Evolutionary conservation across 2,113 vertebrate species (phyloP).

Genomic region (Polypterus senegalus): DNA sequence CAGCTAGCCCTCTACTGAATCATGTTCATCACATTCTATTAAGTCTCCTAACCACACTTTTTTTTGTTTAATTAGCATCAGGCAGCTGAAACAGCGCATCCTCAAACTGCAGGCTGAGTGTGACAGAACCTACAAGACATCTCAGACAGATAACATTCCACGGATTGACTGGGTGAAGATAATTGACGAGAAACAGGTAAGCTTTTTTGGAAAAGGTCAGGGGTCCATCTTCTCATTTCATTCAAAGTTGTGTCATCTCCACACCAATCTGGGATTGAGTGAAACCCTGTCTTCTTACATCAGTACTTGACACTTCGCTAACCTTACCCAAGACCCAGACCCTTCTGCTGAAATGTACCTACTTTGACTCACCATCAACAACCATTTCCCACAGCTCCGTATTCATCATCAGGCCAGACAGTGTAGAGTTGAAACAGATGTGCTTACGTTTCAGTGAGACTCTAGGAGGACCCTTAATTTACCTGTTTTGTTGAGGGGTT

Average conservation of each 20-base stretch:
- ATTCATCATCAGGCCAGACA: too few relatives aligned
- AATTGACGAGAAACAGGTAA: conserved; percentile 87
- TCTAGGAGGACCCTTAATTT: too few relatives aligned
- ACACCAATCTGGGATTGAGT: background rate
- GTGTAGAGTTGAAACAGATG: too few relatives aligned
- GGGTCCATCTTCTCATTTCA: background rate
- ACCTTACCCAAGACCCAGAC: too few relatives aligned
- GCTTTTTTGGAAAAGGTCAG: background rate
- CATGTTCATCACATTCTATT: too few relatives aligned
- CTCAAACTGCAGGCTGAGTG: conserved; percentile 63
- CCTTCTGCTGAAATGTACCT: too few relatives aligned
- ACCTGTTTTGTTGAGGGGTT: too few relatives aligned
- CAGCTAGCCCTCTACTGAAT: background rate
- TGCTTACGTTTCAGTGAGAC: too few relatives aligned
- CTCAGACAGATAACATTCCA: conserved; percentile 54
- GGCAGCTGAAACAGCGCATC: conserved; percentile 74
- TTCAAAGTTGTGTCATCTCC: background rate
- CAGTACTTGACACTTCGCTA: too few relatives aligned
- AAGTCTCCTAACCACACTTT: background rate
- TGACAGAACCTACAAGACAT: conserved; percentile 65
- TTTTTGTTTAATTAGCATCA: conserved; percentile 54
- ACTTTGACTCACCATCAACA: too few relatives aligned
- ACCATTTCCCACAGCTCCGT: too few relatives aligned
- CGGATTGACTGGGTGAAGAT: conserved; percentile 78
- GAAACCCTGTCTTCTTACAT: too few relatives aligned